Base-by-base conservation (phyloP, 2,113 vertebrate genomes). In the Boulengeromyrus knoepffleri region DNA sequence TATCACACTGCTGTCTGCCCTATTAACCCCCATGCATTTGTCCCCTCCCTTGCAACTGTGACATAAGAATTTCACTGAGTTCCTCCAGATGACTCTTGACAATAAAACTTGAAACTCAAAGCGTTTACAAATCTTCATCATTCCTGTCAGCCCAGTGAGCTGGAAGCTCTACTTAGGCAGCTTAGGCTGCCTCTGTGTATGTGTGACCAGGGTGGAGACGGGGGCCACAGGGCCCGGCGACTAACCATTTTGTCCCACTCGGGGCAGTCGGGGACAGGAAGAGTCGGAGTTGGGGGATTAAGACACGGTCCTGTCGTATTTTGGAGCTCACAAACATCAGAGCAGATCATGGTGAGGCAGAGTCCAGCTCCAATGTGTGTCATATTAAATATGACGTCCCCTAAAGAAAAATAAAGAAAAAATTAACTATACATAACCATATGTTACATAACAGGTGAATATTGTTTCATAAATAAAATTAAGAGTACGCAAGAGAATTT, bases 301-400 rank as follows among this genome's bases (percentile, higher is more conserved):
- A 13, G 0, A 15, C 95, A 95, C 7, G 0, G 2, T 0, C 12
- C 47, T 42, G 94, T 94, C 5, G 19, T 91, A 88, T 95, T 96
- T 0, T 53, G 19, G 74, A 96, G 89, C 89, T 93, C 91, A 91
- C 95, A 95, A 89, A 91, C 90, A 85, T 90, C 46, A 53, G 93
- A 95, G 91, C 95, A 95, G 58, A 53, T 93, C 90, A 94, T 94
- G 56, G 92, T 94, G 12, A 95, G 92, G 91, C 95, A 96, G 39
- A 95, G 5, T 46, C 91, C 93, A 70, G 93, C 92, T 52, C 95
- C 95, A 90, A 95, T 93, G 45, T 91, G 5, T 70, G 85, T 2
- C 89, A 19, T 90, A 45, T 94, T 4, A 39, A 92, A 83, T 89
- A 95, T 96, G 0, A 15, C 5, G 0, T 93, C 88, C 36, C 93